Percentiles rank a stretch among this genome's conserved stretches.
These are phyloP conservation scores for Thalassaphorura encarpata DNA, from an alignment of 1,140 invertebrate genomes.

Conservation along the genomic window DNA sequence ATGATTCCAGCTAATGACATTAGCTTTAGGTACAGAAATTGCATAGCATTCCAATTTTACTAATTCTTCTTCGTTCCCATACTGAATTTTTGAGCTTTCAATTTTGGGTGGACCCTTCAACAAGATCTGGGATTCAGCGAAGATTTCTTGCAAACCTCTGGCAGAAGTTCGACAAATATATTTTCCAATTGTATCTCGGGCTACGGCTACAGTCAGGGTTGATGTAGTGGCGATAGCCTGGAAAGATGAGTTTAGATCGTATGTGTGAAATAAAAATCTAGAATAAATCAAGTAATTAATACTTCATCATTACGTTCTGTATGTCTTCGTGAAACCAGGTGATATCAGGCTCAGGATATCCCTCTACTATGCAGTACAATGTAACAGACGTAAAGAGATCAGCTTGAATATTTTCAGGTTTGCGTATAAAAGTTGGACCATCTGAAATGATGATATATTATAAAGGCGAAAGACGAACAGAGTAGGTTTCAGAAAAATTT, in stretches of 20 bases:
- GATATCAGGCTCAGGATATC: slow-evolving; percentile 77
- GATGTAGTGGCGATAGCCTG: slow-evolving; percentile 57
- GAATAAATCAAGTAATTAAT: no score
- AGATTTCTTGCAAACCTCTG: slow-evolving; percentile 43
- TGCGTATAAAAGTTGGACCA: slow-evolving; percentile 69
- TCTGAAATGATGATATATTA: no score
- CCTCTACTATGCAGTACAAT: slow-evolving; percentile 77
- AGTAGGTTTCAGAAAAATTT: no score
- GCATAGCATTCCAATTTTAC: slow-evolving; percentile 79
- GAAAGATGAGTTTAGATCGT: slow-evolving; percentile 7
- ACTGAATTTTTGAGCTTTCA: slow-evolving; percentile 69
- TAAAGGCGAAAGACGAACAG: no score
- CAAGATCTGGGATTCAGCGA: slow-evolving; percentile 67
- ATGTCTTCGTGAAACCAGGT: slow-evolving; percentile 70
- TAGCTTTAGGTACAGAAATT: slow-evolving; percentile 74
- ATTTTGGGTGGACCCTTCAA: slow-evolving; percentile 79
- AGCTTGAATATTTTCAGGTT: slow-evolving; percentile 65
- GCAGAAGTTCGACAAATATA: slow-evolving; percentile 81
- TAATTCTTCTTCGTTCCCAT: slow-evolving; percentile 56
- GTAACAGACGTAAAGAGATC: slow-evolving; percentile 65
- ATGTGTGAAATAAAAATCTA: background rate
- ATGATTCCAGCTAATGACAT: slow-evolving; percentile 72
- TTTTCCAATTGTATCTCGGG: slow-evolving; percentile 62
- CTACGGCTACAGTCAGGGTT: slow-evolving; percentile 63
- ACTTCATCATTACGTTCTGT: slow-evolving; percentile 39